Conservation (phyloP, 2,888 invertebrate genomes). For the Mimumesa dahlbomi region DNA sequence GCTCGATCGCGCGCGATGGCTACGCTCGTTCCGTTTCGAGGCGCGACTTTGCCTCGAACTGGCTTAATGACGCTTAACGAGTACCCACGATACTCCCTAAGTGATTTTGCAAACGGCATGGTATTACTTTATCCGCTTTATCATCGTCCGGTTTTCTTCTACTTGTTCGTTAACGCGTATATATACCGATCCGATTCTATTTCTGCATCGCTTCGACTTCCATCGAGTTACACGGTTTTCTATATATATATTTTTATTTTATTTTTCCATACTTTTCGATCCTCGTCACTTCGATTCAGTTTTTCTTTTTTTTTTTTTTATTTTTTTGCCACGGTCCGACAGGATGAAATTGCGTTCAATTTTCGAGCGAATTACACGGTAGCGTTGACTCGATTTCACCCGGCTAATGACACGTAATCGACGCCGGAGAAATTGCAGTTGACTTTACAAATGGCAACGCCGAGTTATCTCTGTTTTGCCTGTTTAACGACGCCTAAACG, state of each 20-base stretch:
- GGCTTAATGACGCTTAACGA: slow-evolving; percentile 20
- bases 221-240: no score
- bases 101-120: slow-evolving; percentile 10
- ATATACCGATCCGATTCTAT: no score
- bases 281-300: background rate
- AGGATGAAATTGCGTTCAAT: slow-evolving; percentile 19
- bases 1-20: no score
- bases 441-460: slow-evolving; percentile 37
- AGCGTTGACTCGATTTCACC: slow-evolving; percentile 36
- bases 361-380: slow-evolving; percentile 9
- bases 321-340: no score
- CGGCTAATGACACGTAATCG: slow-evolving; percentile 25
- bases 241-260: no score
- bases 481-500: slow-evolving; percentile 33
- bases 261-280: no score
- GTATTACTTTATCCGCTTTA: no score
- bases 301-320: background rate
- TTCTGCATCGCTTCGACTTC: no score
- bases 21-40: no score
- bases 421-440: slow-evolving; percentile 34
- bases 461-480: slow-evolving; percentile 20
- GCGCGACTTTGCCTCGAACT: slow-evolving; percentile 4
- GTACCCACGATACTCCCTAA: background rate
- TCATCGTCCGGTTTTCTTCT: background rate
- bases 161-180: background rate